A percentile compares a stretch with the other conserved stretches of the same genome.
phyloP scores from a whole-genome alignment of 1,140 invertebrate species.

The Venturia canescens region DNA sequence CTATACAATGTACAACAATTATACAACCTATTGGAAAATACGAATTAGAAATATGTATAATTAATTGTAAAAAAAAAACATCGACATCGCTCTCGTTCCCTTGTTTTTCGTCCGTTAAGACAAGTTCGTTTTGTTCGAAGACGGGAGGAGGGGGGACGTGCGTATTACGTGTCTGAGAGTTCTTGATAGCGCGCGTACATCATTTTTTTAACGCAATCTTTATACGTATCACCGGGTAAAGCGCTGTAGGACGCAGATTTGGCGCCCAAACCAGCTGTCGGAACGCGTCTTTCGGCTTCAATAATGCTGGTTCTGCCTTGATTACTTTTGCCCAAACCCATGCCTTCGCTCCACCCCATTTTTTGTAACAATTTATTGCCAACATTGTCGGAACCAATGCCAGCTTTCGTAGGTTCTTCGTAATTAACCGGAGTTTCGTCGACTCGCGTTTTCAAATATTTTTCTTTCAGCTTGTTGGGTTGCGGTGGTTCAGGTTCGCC shows the following conservation, averaged over 20 bases:
- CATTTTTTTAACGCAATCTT: slow-evolving; percentile 94
- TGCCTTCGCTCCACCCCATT: slow-evolving; percentile 99
- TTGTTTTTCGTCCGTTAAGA: background rate
- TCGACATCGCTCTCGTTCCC: background rate
- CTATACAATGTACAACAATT: slow-evolving; percentile 42
- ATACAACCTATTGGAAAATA: slow-evolving; percentile 3
- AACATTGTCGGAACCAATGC: slow-evolving; percentile 92
- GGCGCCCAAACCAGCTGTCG: slow-evolving; percentile 86
- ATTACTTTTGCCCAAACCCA: slow-evolving; percentile 94
- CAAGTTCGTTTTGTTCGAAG: background rate
- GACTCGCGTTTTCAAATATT: slow-evolving; percentile 80
- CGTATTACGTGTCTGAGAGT: slow-evolving; percentile 79
- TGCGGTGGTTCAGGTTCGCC: slow-evolving; percentile 91
- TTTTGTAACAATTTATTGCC: slow-evolving; percentile 96
- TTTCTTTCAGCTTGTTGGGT: slow-evolving; percentile 84
- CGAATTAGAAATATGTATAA: background rate
- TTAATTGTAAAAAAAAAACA: slow-evolving; percentile 11
- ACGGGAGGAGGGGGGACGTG: background rate
- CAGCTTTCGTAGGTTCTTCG: slow-evolving; percentile 83
- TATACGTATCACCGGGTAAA: slow-evolving; percentile 90
- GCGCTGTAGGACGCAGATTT: slow-evolving; percentile 85
- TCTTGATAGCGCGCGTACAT: slow-evolving; percentile 91
- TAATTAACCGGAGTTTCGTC: slow-evolving; percentile 76
- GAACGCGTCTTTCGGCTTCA: slow-evolving; percentile 83
- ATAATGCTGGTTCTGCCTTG: slow-evolving; percentile 96